Evolutionary conservation across 2,888 invertebrate genomes (phyloP).

Genomic region (Ichneumon xanthorius): DNA sequence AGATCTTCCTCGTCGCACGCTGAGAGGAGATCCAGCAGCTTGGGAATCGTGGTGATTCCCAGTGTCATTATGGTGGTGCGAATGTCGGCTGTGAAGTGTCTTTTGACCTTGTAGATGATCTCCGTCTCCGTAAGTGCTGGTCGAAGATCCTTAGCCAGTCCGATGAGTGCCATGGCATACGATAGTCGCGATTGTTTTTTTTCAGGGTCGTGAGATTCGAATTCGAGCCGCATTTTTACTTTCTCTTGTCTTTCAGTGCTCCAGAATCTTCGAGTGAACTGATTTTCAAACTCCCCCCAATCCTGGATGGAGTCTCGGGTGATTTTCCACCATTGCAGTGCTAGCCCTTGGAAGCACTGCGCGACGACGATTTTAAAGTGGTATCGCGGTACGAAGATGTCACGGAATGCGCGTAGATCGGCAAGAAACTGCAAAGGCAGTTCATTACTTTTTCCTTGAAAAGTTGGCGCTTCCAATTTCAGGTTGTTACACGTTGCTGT

Average conservation of each 20-base stretch:
- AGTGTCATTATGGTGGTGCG: background rate
- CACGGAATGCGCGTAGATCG: too few species aligned
- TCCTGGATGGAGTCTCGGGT: background rate
- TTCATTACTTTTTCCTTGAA: too few species aligned
- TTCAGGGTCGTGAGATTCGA: background rate
- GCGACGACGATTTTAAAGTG: too few species aligned
- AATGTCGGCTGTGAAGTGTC: background rate
- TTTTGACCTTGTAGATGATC: background rate
- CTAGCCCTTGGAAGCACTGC: too few species aligned
- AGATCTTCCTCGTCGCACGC: background rate
- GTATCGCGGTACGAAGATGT: too few species aligned
- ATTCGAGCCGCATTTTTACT: background rate
- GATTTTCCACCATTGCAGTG: conserved; percentile 20
- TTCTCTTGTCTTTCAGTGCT: conserved; percentile 15
- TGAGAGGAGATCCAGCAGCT: conserved; percentile 3
- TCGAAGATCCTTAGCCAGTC: background rate
- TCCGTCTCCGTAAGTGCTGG: background rate
- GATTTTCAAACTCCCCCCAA: conserved; percentile 16
- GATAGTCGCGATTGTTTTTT: background rate
- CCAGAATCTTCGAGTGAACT: conserved; percentile 19
- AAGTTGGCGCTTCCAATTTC: too few species aligned
- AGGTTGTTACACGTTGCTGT: too few species aligned
- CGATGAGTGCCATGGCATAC: background rate
- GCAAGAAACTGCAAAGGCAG: too few species aligned
- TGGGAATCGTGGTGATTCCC: background rate